A percentile compares a stretch with the other conserved stretches of the same genome.
Conservation (phyloP, 2,113 vertebrate genomes). For the Alaudala cheleensis region DNA sequence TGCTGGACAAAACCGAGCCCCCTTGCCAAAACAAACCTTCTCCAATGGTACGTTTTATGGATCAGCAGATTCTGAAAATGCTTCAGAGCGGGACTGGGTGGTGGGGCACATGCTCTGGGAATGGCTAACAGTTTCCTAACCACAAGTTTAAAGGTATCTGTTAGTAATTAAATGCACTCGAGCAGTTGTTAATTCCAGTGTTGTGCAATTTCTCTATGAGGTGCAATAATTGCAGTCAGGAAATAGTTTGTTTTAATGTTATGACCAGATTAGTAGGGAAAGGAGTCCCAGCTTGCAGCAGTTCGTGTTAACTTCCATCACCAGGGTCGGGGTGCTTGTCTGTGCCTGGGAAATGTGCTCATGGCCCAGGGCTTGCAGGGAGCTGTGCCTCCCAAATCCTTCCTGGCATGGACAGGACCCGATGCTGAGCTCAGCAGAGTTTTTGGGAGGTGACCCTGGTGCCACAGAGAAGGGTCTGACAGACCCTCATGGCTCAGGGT, state of each 20-base stretch:
- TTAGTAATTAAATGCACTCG: conserved; percentile 66
- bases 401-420: fast-evolving
- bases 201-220: conserved; percentile 31
- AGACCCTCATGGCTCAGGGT: neutral
- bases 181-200: conserved; percentile 50
- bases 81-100: conserved; percentile 43
- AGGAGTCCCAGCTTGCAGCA: conserved; percentile 6
- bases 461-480: neutral
- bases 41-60: conserved; percentile 65
- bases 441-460: neutral
- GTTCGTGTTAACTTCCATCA: neutral
- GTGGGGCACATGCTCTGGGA: conserved; percentile 30
- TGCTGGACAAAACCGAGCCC: conserved; percentile 72
- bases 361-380: fast-evolving
- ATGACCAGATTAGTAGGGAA: conserved; percentile 19
- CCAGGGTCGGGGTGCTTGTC: neutral
- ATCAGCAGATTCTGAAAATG: conserved; percentile 68
- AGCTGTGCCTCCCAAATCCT: neutral
- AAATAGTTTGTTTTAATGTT: conserved; percentile 47
- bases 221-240: conserved; percentile 59
- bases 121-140: conserved; percentile 53
- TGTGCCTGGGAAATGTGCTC: neutral
- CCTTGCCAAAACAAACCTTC: conserved; percentile 80
- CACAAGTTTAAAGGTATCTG: conserved; percentile 64
- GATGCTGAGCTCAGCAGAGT: fast-evolving